These are phyloP conservation scores for Troides oblongomaculatus DNA, from an alignment of 2,888 invertebrate genomes.

Conservation along the genomic window DNA sequence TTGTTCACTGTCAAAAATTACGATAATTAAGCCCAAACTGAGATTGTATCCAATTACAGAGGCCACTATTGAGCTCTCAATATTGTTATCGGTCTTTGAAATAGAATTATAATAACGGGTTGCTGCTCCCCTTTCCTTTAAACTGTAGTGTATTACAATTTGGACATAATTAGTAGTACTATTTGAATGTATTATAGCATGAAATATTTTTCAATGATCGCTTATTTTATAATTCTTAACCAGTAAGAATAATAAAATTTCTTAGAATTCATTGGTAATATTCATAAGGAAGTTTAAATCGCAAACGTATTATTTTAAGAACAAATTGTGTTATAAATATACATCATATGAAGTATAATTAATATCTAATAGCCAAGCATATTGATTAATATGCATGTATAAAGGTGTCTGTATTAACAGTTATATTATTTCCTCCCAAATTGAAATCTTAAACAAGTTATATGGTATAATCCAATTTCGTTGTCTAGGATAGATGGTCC, in stretches of 20 bases:
- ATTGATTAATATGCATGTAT: neutral
- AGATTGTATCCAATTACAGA: conserved; percentile 15
- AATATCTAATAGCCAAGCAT: neutral
- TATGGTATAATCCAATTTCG: conserved; percentile 45
- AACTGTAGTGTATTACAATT: conserved; percentile 7
- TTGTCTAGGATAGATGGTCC: conserved; percentile 48
- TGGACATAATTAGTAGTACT: neutral
- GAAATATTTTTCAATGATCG: too few relatives aligned
- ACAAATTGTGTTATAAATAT: neutral
- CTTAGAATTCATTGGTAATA: too few relatives aligned
- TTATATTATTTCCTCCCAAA: conserved; percentile 42
- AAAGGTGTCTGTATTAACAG: conserved; percentile 26
- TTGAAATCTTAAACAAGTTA: conserved; percentile 54
- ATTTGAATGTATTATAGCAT: neutral
- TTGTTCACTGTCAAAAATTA: conserved; percentile 21
- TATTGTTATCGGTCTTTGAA: conserved; percentile 16
- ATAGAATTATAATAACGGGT: conserved; percentile 24
- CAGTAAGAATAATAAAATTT: too few relatives aligned
- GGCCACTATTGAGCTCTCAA: conserved; percentile 15
- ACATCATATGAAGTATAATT: neutral
- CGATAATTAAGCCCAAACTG: conserved; percentile 11
- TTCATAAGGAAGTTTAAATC: neutral
- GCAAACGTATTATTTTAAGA: neutral
- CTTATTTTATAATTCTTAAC: too few relatives aligned
- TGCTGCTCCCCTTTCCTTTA: conserved; percentile 2